Evolutionary conservation across 2,888 invertebrate genomes (phyloP), one percentile per base, ranked within the genome.

Genomic region (Trilocha varians): DNA sequence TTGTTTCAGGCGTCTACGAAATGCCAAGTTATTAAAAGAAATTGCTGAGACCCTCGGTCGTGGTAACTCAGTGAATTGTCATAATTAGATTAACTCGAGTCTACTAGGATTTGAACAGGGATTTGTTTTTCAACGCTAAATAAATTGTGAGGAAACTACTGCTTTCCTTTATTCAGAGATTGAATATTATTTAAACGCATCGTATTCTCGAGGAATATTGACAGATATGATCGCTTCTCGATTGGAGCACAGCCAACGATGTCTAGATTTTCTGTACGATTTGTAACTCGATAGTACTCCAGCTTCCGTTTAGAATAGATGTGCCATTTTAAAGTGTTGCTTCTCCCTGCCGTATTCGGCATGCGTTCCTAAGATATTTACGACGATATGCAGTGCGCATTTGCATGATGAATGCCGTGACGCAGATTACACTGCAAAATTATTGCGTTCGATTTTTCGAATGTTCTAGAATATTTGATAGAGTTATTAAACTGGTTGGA

Each of bases 221-320:
- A 86, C 86, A 84, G 78, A 83, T 84, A 85, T 84, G 84, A 83
- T 84, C 82, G 77, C 77, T 79, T 78, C 72, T 70, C 72, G 62
- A 78, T 83, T 87, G 86, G 86, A 84, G 62, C 68, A 55, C 52
- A 52, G 84, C 86, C 85, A 85, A 79, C 69, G 68, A 70, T 67
- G 69, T 75, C 76, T 78, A 76, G 73, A 78, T 80, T 78, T 79
- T 80, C 72, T 70, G 68, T 78, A 65, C 72, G 73, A 84, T 82
- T 83, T 82, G 80, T 77, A 75, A 79, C 72, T 70, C 62, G 70
- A 83, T 77, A 73, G 70, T 69, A 65, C 65, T 68, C 68, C 67
- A 67, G 72, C 66, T 78, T 82, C 78, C 78, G 74, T 78, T 80
- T 80, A 74, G 75, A 80, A 83, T 78, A 78, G 74, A 77, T 78